Base-by-base conservation (phyloP, 2,797 vertebrate species). In the Dryobates pubescens region DNA sequence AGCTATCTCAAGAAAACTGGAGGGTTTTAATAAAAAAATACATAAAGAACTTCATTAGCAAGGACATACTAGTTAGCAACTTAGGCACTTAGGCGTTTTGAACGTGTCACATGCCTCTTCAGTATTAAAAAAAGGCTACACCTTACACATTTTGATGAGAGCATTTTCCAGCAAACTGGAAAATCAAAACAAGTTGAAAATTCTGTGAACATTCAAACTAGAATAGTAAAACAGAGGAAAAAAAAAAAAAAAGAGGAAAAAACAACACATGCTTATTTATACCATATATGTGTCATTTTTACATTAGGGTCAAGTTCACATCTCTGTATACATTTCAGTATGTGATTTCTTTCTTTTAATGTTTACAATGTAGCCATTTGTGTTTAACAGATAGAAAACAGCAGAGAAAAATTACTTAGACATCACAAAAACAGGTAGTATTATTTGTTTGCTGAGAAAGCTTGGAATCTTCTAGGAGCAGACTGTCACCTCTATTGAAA, bases 1-100 rank as follows among this genome's bases (percentile, higher is more conserved):
- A 41, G 19, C 3, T 9, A 1, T 10, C 20, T 54, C 29, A 15
- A 22, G 11, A 29, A 56, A 77, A 57, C 0, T 3, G 2, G 5
- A 26, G 5, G 9, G 17, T 65, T 59, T 57, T 45, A 22, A 22
- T 30, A 17, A 73, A 36, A 43, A 51, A 51, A 23, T 7, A 49
- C 13, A 23, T 30, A 36, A 86, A 82, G 18, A 70, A 36, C 4
- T 38, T 71, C 19, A 45, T 12, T 27, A 51, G 34, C 14, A 32
- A 5, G 22, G 8, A 59, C n/a, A 43, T 41, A 10, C 59, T 19
- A 56, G 8, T 17, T 43, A 81, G 27, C 14, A 63, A 36, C 26
- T 6, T 0, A 4, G 34, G 14, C 18, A 41, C 20, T 65, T 32
- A 18, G 1, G 4, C 17, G 32, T 80, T 67, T 5, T 32, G 10